Base-by-base conservation (phyloP, 2,888 invertebrate species). In the Caenorhabditis afra region DNA sequence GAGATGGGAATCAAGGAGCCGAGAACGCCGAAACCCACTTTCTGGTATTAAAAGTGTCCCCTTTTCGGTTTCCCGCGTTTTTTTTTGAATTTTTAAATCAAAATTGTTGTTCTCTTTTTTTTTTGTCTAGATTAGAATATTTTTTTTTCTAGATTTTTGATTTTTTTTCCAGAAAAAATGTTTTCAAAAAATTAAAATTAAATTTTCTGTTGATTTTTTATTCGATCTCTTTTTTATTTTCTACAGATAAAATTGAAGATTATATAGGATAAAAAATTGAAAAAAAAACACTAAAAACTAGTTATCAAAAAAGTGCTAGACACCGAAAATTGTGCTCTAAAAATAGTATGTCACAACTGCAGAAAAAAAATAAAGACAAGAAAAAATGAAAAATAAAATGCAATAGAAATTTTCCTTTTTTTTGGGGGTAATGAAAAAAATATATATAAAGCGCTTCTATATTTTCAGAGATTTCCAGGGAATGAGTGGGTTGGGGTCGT, bases 1-100 rank as follows among this genome's bases (percentile, higher is more conserved):
- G 79, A 77, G 20, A 77, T 84, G 68, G 86, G 85, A 44, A 86
- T 89, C 53, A 81, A 84, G 50, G 84, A 82, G 23, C 18, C 59
- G 0, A 53, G 80, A 58, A 52, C 59, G 29, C 67, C 77, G 20
- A 57, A 71, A 50, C 79, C 82, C 8, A 84, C 84, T 8, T 84
- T 77, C 74, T 84, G 84, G 84, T 84, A 81, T 62, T 84, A 65
- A 58, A 29, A n/a, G 2, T 55, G 44, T 22, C 2, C 5, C 18
- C 22, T 41, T 23, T 37, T 53, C 5, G 4, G 5, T 29, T 29
- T 29, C 29, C 29, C n/a, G n/a, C n/a, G n/a, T 29, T 29, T 29
- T 29, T 29, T 39, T 39, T 55, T 35, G 2, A 35, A 7, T 22
- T 29, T 57, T 16, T 3, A 23, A 35, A 22, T 29, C n/a, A 29